Base-by-base conservation (phyloP, 1,140 invertebrate species). In the Belonocnema kinseyi region DNA sequence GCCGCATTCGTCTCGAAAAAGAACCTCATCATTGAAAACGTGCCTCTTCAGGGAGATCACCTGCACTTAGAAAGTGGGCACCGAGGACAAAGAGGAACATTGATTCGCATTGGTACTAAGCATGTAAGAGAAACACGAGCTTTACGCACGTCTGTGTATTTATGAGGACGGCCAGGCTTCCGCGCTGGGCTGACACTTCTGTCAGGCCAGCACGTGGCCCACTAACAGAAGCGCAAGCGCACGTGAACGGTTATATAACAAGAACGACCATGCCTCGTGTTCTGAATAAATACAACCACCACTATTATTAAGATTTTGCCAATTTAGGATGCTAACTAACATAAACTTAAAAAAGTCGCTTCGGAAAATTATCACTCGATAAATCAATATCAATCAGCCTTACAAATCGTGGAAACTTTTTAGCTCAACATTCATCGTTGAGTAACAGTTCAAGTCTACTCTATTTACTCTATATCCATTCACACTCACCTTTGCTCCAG, bases 181-280 rank as follows among this genome's bases (percentile, higher is more conserved):
- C 73, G 74, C 73, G 75, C 71, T 77, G 70, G 70, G 75, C 77
- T 86, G 84, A 84, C 84, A 85, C 85, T 86, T 84, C 82, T 80
- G 72, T 73, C 76, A 80, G 50, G 77, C 13, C 40, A 77, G 82
- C 84, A 83, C 85, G 83, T 85, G 83, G 79, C 78, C 79, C 53
- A 51, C 75, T 77, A 74, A 58, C 56, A 79, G 74, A 84, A 83
- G 83, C 78, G 81, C 80, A 80, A 76, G 81, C 82, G 79, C 74
- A 56, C 74, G 77, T 76, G 66, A 52, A 74, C 26, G n/a, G 40
- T 85, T 85, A 83, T 76, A 80, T 78, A 85, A 84, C 51, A 12
- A 13, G 17, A 46, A 53, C 40, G 46, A 50, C 7, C 7, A 58
- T 78, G 61, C 76, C 72, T 72, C 77, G 70, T 81, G 76, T 76